Base-by-base conservation (phyloP, 2,113 vertebrate species). In the Gavia stellata region DNA sequence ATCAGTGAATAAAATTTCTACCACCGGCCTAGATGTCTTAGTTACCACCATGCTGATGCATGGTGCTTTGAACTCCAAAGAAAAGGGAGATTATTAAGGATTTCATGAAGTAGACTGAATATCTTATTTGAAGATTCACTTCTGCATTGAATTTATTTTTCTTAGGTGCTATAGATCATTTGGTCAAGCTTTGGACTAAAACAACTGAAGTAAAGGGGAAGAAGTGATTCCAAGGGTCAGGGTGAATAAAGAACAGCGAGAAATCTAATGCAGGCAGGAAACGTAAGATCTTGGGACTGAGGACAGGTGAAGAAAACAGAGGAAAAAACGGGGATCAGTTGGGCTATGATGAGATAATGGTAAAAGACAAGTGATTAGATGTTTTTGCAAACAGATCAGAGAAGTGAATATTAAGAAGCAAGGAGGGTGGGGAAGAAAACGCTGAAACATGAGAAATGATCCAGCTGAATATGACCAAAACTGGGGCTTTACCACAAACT, bases 401-500 rank as follows among this genome's bases (percentile, higher is more conserved):
- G 42, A 85, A 87, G n/a, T 23, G 1, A 70, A 40, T 29, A 2
- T 38, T 52, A 52, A 53, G 36, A 86, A 70, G 3, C 3, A 86
- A 73, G 14, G 36, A 58, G 4, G 1, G 0, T n/a, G 8, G 1
- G 1, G 15, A 52, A n/a, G n/a, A n/a, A n/a, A n/a, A n/a, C n/a
- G n/a, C n/a, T n/a, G n/a, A n/a, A n/a, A n/a, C n/a, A n/a, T n/a
- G n/a, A n/a, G n/a, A n/a, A n/a, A n/a, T n/a, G n/a, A n/a, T n/a
- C n/a, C n/a, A n/a, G n/a, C n/a, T n/a, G n/a, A n/a, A n/a, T n/a
- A n/a, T n/a, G n/a, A n/a, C n/a, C n/a, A n/a, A n/a, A n/a, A n/a
- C n/a, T n/a, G n/a, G n/a, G n/a, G n/a, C n/a, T n/a, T n/a, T n/a
- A n/a, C n/a, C n/a, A n/a, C n/a, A n/a, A n/a, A n/a, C n/a, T n/a